Evolutionary conservation across 1,140 invertebrate genomes (phyloP), one percentile per base, ranked within the genome.

Genomic region (Prorops nasuta): DNA sequence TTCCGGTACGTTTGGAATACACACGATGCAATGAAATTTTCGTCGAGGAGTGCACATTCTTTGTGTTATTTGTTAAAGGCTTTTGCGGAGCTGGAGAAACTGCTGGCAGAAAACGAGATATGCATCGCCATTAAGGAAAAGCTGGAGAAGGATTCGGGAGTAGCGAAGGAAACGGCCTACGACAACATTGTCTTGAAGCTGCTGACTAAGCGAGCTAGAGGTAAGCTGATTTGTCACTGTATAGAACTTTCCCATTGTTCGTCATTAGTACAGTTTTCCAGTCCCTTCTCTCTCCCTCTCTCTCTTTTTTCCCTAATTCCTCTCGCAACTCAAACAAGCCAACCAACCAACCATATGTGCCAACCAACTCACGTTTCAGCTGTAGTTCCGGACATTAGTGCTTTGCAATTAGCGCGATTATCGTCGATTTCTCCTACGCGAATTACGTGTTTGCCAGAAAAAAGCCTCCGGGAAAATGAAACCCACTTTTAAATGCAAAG

Each of bases 51-150:
- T n/a, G n/a, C n/a, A n/a, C n/a, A n/a, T n/a, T n/a, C n/a, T n/a
- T n/a, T n/a, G n/a, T n/a, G n/a, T n/a, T n/a, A n/a, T 37, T 8
- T 37, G 39, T 81, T 79, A 1, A 79, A 97, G 93, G 94, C 94
- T 17, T 96, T 94, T 67, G 92, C 94, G 72, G 92, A 95, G 65
- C 78, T 98, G 44, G 92, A 96, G 72, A 88, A 89, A 38, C 76
- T 92, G 2, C 72, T 98, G 15, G 84, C 85, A 1, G 82, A 86
- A 46, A 80, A 90, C 67, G 85, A 88, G 56, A 93, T 97, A 70
- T 98, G 94, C 77, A 94, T 97, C 54, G 94, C 94, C 8, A 85
- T 91, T 16, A 96, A 95, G 68, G 93, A 96, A 71, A 94, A 93
- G 64, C 79, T 98, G 28, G 90, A 94, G 16, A 98, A 98, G 72